Evolutionary conservation across 1,140 invertebrate genomes (phyloP).

Genomic region (Callitettix versicolor): DNA sequence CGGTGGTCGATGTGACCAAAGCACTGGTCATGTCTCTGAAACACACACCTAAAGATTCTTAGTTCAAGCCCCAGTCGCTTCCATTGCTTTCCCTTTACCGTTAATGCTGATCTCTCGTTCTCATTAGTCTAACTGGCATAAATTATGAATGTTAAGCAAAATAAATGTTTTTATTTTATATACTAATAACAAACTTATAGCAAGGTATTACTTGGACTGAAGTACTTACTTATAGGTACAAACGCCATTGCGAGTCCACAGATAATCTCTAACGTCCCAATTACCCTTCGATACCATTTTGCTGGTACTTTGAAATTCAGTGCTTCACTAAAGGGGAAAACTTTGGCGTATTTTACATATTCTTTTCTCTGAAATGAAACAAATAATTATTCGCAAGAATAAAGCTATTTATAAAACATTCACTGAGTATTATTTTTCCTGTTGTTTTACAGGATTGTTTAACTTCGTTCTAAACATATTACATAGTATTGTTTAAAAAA

Average conservation of each 20-base stretch:
- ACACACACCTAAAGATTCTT: too few relatives aligned
- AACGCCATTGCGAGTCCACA: slow-evolving; percentile 80
- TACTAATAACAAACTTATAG: too few relatives aligned
- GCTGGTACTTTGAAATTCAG: slow-evolving; percentile 81
- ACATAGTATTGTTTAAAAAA: background rate
- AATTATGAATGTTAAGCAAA: too few relatives aligned
- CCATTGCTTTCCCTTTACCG: too few relatives aligned
- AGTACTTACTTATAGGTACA: slow-evolving; percentile 77
- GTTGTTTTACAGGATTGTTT: background rate
- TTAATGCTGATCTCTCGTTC: too few relatives aligned
- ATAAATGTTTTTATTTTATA: too few relatives aligned
- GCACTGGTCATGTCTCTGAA: too few relatives aligned
- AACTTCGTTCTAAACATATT: background rate
- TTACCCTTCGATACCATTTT: slow-evolving; percentile 81
- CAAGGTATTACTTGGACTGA: too few relatives aligned
- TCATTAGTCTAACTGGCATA: too few relatives aligned
- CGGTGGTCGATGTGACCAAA: too few relatives aligned
- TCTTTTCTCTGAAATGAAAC: slow-evolving; percentile 74
- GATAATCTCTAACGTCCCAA: slow-evolving; percentile 80
- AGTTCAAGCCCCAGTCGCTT: too few relatives aligned
- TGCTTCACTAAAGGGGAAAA: slow-evolving; percentile 77
- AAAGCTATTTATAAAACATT: background rate
- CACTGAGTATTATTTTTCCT: background rate
- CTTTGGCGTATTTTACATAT: slow-evolving; percentile 93
- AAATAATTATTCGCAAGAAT: background rate